Evolutionary conservation across 1,140 invertebrate species (phyloP), one percentile per base, ranked within the genome.

Genomic region (Glomeris maerens): DNA sequence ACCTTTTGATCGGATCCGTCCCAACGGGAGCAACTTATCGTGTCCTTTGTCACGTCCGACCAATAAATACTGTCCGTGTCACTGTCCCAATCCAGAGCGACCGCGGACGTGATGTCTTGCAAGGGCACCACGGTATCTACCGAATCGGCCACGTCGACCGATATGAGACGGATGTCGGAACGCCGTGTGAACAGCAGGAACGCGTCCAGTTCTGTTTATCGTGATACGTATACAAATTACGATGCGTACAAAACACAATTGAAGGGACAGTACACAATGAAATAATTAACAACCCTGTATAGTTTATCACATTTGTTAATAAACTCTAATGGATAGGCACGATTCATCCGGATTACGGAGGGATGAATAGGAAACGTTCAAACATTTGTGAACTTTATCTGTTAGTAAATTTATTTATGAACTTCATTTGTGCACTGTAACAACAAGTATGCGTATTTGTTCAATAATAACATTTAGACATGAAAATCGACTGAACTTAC

Each of bases 11-110:
- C 69, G 46, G 77, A 79, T 14, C 85, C 85, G 64, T 89, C 84
- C 26, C 85, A 67, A 53, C 72, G 76, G 1, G 84, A 81, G 42
- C 77, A 75, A 55, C 80, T 85, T 13, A 93, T 90, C 1, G 81
- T 78, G 58, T 84, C 78, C 20, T 79, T 76, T 54, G 85, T 83
- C 0, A 87, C 77, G 62, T 92, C 88, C 0, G 84, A 84, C 87
- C 87, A 92, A 60, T 80, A 91, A 60, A 92, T 83, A 17, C 78
- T 77, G 59, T 89, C 82, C 2, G 72, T 76, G 40, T 78, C 73
- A 10, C 78, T 76, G 63, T 89, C 85, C 83, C 84, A 91, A 47
- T 84, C 81, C 5, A 91, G 63, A 1, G 84, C 84, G 1, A 86
- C 79, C 0, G 83, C 85, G 49, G 82, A 84, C 62, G 83, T 82